Conservation (phyloP, 2,888 invertebrate genomes). For the Chrysopilus asiliformis region DNA sequence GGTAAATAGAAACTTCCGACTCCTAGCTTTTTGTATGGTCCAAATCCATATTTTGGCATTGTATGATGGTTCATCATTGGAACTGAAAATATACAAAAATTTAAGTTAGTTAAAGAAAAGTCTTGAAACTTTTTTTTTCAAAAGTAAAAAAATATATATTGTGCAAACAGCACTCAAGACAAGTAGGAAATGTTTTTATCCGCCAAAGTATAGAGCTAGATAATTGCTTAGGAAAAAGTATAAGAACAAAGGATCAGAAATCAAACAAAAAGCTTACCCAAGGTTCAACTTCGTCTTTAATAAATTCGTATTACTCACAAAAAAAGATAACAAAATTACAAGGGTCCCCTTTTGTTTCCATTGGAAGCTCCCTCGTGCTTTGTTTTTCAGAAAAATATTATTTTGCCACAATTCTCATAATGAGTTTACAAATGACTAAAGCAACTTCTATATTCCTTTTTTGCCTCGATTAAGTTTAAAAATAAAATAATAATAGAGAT, state of each 20-base stretch:
- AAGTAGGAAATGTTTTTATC: no score
- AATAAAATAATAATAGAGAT: no score
- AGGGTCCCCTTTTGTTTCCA: not conserved
- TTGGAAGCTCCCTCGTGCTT: not conserved
- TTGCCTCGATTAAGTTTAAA: no score
- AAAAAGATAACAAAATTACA: not conserved
- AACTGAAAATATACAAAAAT: no score
- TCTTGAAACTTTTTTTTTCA: no score
- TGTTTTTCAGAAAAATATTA: not conserved
- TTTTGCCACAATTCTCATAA: conserved; percentile 2
- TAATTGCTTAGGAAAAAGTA: no score
- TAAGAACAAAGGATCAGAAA: no score
- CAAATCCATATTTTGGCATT: conserved; percentile 56
- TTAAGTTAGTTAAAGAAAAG: no score
- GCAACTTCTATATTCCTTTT: not conserved
- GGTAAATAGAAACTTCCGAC: conserved; percentile 47
- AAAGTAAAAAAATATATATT: no score
- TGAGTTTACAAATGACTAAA: conserved; percentile 2
- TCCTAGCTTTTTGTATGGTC: conserved; percentile 42
- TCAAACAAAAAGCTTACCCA: no score
- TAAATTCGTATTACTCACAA: not conserved
- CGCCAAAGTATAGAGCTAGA: no score
- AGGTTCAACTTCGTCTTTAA: conserved; percentile 2
- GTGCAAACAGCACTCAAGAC: no score
- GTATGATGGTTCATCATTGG: conserved; percentile 68